These are phyloP conservation scores for Nipponacmea schrenckii DNA, from an alignment of 2,888 invertebrate species.

Conservation along the genomic window DNA sequence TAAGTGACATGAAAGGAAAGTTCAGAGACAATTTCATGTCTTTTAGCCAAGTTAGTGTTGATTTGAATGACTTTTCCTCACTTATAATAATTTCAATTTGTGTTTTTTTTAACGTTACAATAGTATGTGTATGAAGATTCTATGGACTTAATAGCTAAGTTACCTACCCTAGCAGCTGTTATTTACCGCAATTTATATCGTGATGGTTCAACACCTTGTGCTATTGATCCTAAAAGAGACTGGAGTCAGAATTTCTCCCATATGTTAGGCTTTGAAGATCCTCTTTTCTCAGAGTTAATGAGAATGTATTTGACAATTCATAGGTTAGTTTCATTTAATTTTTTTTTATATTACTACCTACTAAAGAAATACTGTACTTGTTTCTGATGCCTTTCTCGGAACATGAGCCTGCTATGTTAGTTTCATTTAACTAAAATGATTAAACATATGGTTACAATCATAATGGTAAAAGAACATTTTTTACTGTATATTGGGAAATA, in stretches of 20 bases:
- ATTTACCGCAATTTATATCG: slow-evolving; percentile 87
- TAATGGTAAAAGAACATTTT: too few relatives aligned
- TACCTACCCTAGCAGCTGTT: slow-evolving; percentile 92
- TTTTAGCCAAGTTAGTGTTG: too few relatives aligned
- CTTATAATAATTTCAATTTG: too few relatives aligned
- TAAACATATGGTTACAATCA: too few relatives aligned
- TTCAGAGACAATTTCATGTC: too few relatives aligned
- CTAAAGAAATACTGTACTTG: too few relatives aligned
- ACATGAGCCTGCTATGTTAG: too few relatives aligned
- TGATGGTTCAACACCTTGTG: slow-evolving; percentile 86
- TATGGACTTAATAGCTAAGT: slow-evolving; percentile 93
- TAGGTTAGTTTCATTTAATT: slow-evolving; percentile 70
- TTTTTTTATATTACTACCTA: not conserved
- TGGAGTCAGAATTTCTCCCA: slow-evolving; percentile 90
- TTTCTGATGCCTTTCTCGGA: too few relatives aligned
- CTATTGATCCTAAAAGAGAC: slow-evolving; percentile 88
- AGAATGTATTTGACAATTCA: slow-evolving; percentile 93
- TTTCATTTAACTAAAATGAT: too few relatives aligned
- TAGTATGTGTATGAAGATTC: slow-evolving; percentile 88
- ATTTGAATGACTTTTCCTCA: too few relatives aligned
- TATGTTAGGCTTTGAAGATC: slow-evolving; percentile 87
- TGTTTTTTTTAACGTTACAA: slow-evolving; percentile 34
- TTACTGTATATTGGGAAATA: too few relatives aligned
- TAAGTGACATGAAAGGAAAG: too few relatives aligned
- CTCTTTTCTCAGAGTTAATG: slow-evolving; percentile 88